phyloP scores from a whole-genome alignment of 2,113 vertebrate species.

The Prinia subflava region DNA sequence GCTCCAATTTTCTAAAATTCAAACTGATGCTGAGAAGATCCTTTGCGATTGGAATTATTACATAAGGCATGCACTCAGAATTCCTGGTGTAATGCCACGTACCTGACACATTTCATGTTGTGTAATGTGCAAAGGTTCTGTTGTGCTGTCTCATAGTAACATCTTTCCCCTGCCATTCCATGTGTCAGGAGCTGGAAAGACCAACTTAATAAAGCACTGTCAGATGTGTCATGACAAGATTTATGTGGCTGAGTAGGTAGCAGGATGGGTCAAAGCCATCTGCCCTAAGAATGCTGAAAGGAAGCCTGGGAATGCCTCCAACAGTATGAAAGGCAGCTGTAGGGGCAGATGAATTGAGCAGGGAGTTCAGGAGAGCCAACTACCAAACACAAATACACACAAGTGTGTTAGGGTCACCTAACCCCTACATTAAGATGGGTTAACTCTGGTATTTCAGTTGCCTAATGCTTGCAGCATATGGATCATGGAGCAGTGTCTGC shows the following conservation, averaged over 20 bases:
- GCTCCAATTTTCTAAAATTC: neutral
- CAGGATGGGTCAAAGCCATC: neutral
- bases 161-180: neutral
- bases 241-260: neutral
- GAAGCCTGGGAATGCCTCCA: neutral
- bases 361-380: neutral
- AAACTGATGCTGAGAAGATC: neutral
- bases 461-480: neutral
- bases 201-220: neutral
- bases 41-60: neutral
- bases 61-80: neutral
- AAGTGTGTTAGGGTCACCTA: neutral
- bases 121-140: neutral
- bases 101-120: neutral
- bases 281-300: neutral
- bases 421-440: neutral
- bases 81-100: neutral
- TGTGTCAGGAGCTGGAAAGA: neutral
- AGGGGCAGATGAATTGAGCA: accelerated
- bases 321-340: neutral
- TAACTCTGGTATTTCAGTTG: neutral
- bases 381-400: neutral
- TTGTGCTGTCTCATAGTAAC: neutral
- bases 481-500: neutral
- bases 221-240: neutral